These are phyloP conservation scores for Hypanus sabinus DNA, from an alignment of 2,113 vertebrate species.

Conservation along the genomic window DNA sequence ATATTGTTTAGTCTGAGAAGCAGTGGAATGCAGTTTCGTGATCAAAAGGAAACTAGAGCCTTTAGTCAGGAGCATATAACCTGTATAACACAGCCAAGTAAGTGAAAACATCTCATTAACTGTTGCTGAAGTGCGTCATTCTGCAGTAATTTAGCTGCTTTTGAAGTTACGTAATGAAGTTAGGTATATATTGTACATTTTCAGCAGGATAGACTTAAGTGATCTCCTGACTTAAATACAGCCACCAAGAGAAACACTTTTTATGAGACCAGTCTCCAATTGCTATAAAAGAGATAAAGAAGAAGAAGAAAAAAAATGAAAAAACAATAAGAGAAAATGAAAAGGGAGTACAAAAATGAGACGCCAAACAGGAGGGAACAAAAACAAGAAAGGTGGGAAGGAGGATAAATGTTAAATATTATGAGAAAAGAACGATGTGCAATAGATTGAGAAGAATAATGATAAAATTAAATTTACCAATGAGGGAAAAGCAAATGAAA, in stretches of 20 bases:
- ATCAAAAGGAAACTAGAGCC: constrained; percentile 20
- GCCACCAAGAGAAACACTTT: neutral
- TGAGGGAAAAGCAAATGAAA: neutral
- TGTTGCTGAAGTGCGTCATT: constrained; percentile 4
- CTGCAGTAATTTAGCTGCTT: neutral
- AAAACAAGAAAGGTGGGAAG: neutral
- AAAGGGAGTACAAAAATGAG: neutral
- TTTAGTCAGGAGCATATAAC: neutral
- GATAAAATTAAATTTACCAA: neutral
- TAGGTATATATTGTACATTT: neutral
- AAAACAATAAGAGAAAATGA: neutral
- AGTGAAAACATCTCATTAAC: neutral
- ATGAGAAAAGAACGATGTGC: neutral
- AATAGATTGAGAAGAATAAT: neutral
- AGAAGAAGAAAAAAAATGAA: neutral
- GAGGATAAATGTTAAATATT: neutral
- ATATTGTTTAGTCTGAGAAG: constrained; percentile 19
- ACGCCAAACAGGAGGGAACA: neutral
- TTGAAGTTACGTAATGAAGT: neutral
- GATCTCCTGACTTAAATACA: neutral
- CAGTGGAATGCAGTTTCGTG: constrained; percentile 16
- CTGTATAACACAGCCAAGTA: neutral
- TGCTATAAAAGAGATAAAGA: neutral
- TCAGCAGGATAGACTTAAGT: neutral
- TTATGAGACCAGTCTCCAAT: neutral